Conservation (phyloP, 1,140 invertebrate genomes). For the Chironomus striatipennis region DNA sequence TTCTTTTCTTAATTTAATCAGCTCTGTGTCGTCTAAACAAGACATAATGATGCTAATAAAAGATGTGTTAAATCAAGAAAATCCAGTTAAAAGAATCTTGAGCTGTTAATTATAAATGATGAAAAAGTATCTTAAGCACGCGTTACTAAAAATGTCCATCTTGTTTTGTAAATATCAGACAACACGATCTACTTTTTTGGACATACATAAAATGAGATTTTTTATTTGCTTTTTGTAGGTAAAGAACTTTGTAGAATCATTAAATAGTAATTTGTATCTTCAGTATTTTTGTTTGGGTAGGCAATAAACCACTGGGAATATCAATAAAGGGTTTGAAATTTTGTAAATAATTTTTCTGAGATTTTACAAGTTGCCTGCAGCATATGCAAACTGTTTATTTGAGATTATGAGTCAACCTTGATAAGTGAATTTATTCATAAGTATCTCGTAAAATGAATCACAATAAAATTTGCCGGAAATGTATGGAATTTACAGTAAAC, state of each 20-base stretch:
- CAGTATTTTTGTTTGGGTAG: no score
- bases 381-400: neutral
- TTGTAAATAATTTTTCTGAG: no score
- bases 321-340: no score
- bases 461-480: no score
- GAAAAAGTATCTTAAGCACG: no score
- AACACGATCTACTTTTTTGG: neutral
- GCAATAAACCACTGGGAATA: no score
- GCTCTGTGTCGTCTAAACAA: no score
- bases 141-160: neutral
- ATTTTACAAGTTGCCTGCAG: no score
- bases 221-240: neutral
- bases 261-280: neutral
- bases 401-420: neutral
- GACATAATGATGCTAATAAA: no score
- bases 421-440: neutral
- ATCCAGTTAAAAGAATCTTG: neutral
- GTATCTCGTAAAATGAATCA: neutral
- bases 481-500: no score
- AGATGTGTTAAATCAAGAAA: conserved; percentile 10
- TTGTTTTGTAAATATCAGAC: neutral
- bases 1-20: no score
- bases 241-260: neutral
- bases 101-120: neutral
- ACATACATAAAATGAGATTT: neutral